These are phyloP conservation scores for Adineta ricciae DNA, from an alignment of 2,888 invertebrate genomes.

Conservation along the genomic window DNA sequence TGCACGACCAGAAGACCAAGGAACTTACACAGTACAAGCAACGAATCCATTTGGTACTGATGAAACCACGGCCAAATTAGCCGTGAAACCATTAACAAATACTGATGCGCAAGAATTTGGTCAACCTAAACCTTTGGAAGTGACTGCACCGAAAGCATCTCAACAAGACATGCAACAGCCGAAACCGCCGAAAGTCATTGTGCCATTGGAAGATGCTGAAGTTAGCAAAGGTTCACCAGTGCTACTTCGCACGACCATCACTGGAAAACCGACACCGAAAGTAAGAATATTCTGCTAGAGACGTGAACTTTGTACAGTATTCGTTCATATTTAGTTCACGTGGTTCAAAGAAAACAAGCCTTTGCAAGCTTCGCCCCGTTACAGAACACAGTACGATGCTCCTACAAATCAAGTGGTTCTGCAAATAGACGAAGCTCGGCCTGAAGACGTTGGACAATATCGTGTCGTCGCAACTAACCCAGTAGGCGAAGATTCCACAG, in stretches of 20 bases:
- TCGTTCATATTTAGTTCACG: background rate
- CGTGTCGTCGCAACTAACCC: constrained; percentile 44
- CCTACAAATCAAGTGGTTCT: constrained; percentile 24
- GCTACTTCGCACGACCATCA: constrained; percentile 64
- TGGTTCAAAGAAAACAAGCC: constrained; percentile 26
- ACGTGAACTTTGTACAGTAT: background rate
- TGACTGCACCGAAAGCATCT: background rate
- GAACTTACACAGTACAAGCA: constrained; percentile 81
- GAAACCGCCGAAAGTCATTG: constrained; percentile 66
- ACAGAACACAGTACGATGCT: constrained; percentile 22
- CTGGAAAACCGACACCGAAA: constrained; percentile 40
- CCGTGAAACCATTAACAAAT: background rate
- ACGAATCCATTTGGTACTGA: constrained; percentile 67
- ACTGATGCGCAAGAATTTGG: constrained; percentile 17
- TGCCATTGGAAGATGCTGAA: constrained; percentile 71
- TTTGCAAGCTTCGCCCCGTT: constrained; percentile 23
- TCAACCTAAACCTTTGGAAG: constrained; percentile 58
- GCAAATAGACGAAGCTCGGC: constrained; percentile 29
- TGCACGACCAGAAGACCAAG: constrained; percentile 72
- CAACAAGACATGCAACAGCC: background rate
- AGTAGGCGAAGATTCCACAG: constrained; percentile 39
- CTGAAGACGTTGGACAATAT: constrained; percentile 36
- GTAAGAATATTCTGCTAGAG: too few species aligned
- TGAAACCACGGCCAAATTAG: constrained; percentile 41
- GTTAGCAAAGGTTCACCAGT: constrained; percentile 85